Conservation (phyloP, 2,888 invertebrate species). For the Watsonalla cultraria region DNA sequence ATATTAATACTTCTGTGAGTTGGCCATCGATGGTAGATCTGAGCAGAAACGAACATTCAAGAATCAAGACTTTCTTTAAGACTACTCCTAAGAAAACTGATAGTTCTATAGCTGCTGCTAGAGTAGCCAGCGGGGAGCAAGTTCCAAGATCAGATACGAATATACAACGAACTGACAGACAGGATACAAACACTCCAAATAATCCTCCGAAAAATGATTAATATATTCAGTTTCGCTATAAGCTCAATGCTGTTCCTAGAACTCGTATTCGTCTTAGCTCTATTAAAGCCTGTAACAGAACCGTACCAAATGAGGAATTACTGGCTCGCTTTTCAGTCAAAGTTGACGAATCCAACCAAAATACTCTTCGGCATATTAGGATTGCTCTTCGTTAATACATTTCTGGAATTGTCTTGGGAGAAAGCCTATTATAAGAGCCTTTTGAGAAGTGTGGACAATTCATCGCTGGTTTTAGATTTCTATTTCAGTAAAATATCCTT, state of each 20-base stretch:
- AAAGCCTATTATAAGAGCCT: conserved; percentile 23
- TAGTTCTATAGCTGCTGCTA: neutral
- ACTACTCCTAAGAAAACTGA: conserved; percentile 17
- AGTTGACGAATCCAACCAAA: conserved; percentile 20
- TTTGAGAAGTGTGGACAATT: conserved; percentile 26
- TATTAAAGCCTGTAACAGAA: conserved; percentile 50
- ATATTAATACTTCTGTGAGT: conserved; percentile 13
- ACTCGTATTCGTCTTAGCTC: conserved; percentile 33
- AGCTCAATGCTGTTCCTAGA: conserved; percentile 37
- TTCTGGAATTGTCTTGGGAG: conserved; percentile 43
- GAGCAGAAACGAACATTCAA: conserved; percentile 29
- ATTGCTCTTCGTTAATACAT: conserved; percentile 29
- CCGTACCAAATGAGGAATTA: conserved; percentile 43
- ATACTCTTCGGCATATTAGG: conserved; percentile 20
- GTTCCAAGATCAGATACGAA: neutral
- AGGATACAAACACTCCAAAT: conserved; percentile 3
- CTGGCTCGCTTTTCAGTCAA: conserved; percentile 35
- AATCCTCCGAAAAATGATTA: conserved; percentile 34
- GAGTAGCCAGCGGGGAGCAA: neutral
- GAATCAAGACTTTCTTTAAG: conserved; percentile 35
- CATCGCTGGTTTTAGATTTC: conserved; percentile 33
- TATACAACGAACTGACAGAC: neutral
- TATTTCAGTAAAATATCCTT: conserved; percentile 36
- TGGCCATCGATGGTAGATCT: conserved; percentile 45
- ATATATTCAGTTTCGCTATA: conserved; percentile 36